These are phyloP conservation scores for Rhodeus uyekii DNA, from an alignment of 2,797 vertebrate species.

Conservation along the genomic window DNA sequence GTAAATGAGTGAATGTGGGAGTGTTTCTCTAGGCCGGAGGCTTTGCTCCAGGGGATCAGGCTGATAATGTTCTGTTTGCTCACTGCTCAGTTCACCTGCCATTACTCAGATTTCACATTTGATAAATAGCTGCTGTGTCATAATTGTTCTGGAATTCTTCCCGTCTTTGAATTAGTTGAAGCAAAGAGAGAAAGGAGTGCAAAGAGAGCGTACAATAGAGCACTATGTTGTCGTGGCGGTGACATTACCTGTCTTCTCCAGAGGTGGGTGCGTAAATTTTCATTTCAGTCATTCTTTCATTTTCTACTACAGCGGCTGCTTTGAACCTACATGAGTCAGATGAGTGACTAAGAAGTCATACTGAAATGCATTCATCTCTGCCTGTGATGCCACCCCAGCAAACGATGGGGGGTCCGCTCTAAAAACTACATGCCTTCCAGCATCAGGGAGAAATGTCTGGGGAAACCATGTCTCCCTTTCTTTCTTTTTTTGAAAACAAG, in stretches of 20 bases:
- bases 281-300: constrained; percentile 27
- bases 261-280: constrained; percentile 35
- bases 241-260: constrained; percentile 54
- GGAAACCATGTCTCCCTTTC: background rate
- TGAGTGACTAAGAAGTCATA: constrained; percentile 58
- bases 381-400: constrained; percentile 32
- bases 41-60: constrained; percentile 21
- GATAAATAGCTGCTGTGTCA: constrained; percentile 36
- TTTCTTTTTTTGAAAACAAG: background rate
- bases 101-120: constrained; percentile 18
- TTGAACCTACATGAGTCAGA: constrained; percentile 56
- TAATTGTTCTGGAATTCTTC: constrained; percentile 36
- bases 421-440: constrained; percentile 32
- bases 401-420: constrained; percentile 25
- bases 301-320: constrained; percentile 22
- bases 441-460: constrained; percentile 18
- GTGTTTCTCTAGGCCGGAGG: constrained; percentile 11
- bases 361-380: constrained; percentile 49
- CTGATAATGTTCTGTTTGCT: constrained; percentile 1
- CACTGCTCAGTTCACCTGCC: background rate
- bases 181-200: constrained; percentile 2
- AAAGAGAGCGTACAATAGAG: constrained; percentile 20
- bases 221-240: constrained; percentile 41
- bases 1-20: background rate
- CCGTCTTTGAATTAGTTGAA: constrained; percentile 20